phyloP scores from a whole-genome alignment of 2,797 vertebrate species.

The Morus bassanus region DNA sequence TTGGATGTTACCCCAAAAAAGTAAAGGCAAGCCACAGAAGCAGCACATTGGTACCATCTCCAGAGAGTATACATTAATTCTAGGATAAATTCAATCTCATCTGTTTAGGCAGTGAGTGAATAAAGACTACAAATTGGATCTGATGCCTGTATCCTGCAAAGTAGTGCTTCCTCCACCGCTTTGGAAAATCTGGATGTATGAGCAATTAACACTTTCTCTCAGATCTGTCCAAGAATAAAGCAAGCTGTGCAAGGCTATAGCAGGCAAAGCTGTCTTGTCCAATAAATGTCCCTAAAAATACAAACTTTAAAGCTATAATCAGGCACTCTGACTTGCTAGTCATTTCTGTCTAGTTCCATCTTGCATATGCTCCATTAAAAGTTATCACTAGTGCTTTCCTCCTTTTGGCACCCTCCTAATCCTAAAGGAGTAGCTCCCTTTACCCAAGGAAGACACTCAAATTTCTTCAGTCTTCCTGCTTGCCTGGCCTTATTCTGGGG shows the following conservation, averaged over 20 bases:
- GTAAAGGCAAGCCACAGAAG: not conserved
- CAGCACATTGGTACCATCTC: not conserved
- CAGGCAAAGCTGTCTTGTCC: not conserved
- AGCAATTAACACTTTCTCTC: not conserved
- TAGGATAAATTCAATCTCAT: not conserved
- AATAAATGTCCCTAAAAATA: not conserved
- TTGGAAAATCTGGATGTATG: not conserved
- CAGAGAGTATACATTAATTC: not conserved
- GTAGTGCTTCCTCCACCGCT: not conserved
- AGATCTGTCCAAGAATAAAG: not conserved
- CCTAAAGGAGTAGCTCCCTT: not conserved
- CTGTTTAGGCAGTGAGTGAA: not conserved
- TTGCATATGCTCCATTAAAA: not conserved
- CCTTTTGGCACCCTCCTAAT: not conserved
- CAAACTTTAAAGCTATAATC: not conserved
- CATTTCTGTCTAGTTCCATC: not conserved
- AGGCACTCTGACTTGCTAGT: not conserved
- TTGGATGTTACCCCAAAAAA: fast-evolving
- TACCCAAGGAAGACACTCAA: not conserved
- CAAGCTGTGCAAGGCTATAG: not conserved
- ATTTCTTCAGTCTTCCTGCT: not conserved
- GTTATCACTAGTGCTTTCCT: not conserved
- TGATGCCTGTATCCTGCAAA: not conserved
- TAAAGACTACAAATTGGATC: not conserved
- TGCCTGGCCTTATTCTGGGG: not conserved